Percentiles rank a stretch among this genome's conserved stretches.
Conservation (phyloP, 1,140 invertebrate species). For the Proales similis region DNA sequence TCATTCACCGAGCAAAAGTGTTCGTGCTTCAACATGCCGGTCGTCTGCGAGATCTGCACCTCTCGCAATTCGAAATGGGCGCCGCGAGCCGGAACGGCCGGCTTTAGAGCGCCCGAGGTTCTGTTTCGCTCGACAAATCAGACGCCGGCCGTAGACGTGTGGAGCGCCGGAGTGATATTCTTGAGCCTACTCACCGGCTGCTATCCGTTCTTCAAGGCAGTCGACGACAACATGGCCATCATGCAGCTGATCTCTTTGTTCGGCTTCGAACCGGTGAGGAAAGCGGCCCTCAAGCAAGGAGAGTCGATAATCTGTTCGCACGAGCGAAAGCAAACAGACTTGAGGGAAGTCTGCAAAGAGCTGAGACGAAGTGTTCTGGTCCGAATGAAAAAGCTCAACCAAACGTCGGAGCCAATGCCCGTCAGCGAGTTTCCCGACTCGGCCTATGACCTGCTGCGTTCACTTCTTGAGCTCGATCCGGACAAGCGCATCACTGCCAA, state of each 20-base stretch:
- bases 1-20: background rate
- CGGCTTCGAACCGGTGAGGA: conserved; percentile 63
- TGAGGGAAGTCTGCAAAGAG: conserved; percentile 25
- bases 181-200: conserved; percentile 68
- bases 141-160: conserved; percentile 75
- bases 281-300: conserved; percentile 63
- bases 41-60: conserved; percentile 34
- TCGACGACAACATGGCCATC: conserved; percentile 70
- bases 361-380: background rate
- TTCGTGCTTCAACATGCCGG: conserved; percentile 34
- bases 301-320: conserved; percentile 59
- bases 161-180: conserved; percentile 79
- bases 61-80: conserved; percentile 54
- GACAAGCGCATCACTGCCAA: conserved; percentile 47
- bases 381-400: background rate
- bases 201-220: conserved; percentile 73
- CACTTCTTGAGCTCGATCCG: conserved; percentile 48
- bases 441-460: conserved; percentile 46
- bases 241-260: conserved; percentile 75
- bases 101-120: conserved; percentile 79
- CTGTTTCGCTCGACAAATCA: conserved; percentile 67
- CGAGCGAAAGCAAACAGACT: conserved; percentile 20
- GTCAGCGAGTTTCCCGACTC: conserved; percentile 42
- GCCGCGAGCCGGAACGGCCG: conserved; percentile 77
- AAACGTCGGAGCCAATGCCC: conserved; percentile 11